Evolutionary conservation across 2,888 invertebrate genomes (phyloP), one percentile per base, ranked within the genome.

Genomic region (Notodonta dromedarius): DNA sequence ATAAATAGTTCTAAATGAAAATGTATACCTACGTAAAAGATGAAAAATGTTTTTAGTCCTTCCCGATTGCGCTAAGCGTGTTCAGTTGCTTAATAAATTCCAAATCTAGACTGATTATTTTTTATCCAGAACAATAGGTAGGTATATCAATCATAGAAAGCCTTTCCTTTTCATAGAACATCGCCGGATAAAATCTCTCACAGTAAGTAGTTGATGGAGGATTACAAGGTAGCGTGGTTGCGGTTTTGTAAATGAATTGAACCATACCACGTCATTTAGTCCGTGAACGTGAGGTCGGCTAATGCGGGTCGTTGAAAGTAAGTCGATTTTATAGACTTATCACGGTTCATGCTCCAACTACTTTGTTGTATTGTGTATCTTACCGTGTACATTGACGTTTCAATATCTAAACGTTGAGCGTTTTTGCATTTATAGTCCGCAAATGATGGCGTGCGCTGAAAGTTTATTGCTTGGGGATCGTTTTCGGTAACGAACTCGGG

Each of bases 241-340:
- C 67, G 86, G 87, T 83, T 81, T 73, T 65, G 67, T 69, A 78
- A 79, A 84, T 82, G 78, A 84, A 82, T 75, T 77, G 77, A 75
- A 80, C 71, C 76, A 77, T 72, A 80, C 80, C 81, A 71, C 82
- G 79, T 82, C 77, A 79, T 83, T 84, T 79, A 73, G 79, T 75
- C 74, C 76, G 78, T 71, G 74, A 80, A 85, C 85, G 83, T 86
- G 84, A 83, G 82, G 74, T 78, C 76, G 75, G 69, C 62, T 80
- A 80, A 80, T 78, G 74, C 73, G 66, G 64, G 16, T 67, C 69
- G 74, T 81, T 78, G 80, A 84, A 87, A 85, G 82, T 84, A 83
- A 84, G 76, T 74, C 79, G 80, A 76, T 78, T 71, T 73, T 73
- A 76, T 71, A 77, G 58, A 61, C 66, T 76, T 70, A 70, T 67